Base-by-base conservation (phyloP, 2,113 vertebrate species). In the Megalops atlanticus region DNA sequence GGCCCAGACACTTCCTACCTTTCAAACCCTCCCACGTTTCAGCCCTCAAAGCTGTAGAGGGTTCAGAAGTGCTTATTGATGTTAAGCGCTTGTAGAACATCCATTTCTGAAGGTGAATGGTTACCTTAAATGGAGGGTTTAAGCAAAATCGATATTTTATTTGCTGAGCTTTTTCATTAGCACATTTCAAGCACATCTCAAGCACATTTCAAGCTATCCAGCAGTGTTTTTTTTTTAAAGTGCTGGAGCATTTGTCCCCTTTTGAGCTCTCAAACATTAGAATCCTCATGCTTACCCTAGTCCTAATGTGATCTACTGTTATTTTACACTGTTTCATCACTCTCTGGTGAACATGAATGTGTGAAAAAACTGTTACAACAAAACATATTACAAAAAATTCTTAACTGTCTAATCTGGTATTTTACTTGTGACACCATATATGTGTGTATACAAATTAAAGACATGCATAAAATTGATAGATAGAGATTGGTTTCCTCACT, bases 391-490 rank as follows among this genome's bases (percentile, higher is more conserved):
- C 11, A 16, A 16, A 49, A 16, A 49, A 10, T 24, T 8, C 33
- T 74, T 41, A 69, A 3, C 72, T 41, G 39, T 41, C 39, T 43
- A 3, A 33, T 74, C 45, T 54, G 40, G 5, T 4, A 3, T 49
- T 73, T 49, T 77, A 16, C 35, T 81, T 43, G 27, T 45, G 40
- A 73, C 24, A 15, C 38, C 33, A 27, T 78, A 47, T 38, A 75
- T 73, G 64, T 78, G 35, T 43, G 58, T 77, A 73, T 73, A 21
- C 81, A 41, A 10, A 40, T 45, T 54, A 45, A 54, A 71, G 21
- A 49, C 81, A 82, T 77, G 77, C 68, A 77, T 18, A 24, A 31
- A 31, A 52, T 73, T 73, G 52, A 40, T 47, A 72, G 15, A 35
- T 38, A 73, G 35, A 52, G 74, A 80, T 73, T 31, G 27, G 33